Base-by-base conservation (phyloP, 2,113 vertebrate genomes). In the Calyptomena viridis region DNA sequence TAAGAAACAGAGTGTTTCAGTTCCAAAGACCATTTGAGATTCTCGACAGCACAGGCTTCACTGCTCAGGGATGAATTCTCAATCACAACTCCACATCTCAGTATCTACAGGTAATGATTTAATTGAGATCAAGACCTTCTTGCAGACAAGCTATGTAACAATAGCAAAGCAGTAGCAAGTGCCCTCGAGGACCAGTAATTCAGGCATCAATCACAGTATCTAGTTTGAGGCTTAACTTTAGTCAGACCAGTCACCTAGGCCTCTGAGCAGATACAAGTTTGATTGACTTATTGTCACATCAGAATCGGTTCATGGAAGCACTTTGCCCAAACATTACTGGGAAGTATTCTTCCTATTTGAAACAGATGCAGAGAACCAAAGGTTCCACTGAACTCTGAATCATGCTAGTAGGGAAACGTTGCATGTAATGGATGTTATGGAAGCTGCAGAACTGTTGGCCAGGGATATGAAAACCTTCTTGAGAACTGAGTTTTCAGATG, bases 51-150 rank as follows among this genome's bases (percentile, higher is more conserved):
- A 6, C 42, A 23, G 28, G 49, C 49, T 35, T 17, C 7, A 7
- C 11, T 52, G 35, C 53, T 46, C 25, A 30, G 39, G 40, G 30
- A 28, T 52, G 33, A 53, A 66, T 42, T 63, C 55, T 71, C 47
- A 25, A 3, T 40, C 4, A 50, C 31, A 73, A 17, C 8, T 56
- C 53, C 53, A 6, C 0, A 0, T 9, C 82, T 81, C 63, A 1
- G 2, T 28, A 33, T 9, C 52, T 49, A 56, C 37, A 20, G 31
- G 6, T 5, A 25, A 25, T 1, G 1, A 18, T 64, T 88, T 22
- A 42, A 42, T 55, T 53, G 56, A 49, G 20, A 59, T 11, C 0
- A 1, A n/a, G 56, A 37, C 39, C 17, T 37, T 28, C 62, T 60
- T 58, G 44, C 13, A 58, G 55, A n/a, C 1, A 1, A 69, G 46